Conservation (phyloP, 2,113 vertebrate genomes). For the Gobius niger region DNA sequence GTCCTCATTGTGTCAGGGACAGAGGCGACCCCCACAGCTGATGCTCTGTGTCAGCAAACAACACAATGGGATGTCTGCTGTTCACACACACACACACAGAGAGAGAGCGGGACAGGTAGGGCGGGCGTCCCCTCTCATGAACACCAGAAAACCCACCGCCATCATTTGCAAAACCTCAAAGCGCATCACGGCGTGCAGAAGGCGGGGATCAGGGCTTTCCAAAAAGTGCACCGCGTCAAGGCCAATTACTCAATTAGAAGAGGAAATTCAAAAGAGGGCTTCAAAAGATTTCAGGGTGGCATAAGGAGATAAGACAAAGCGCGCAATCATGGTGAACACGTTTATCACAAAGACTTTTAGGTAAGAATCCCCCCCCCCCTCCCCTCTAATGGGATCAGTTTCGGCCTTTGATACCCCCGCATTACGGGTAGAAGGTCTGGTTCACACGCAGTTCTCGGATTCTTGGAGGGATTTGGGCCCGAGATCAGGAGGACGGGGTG, state of each 20-base stretch:
- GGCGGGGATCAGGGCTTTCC: not conserved
- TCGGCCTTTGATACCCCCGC: conserved; percentile 26
- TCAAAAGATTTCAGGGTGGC: not conserved
- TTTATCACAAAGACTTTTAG: not conserved
- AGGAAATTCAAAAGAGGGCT: too few relatives aligned
- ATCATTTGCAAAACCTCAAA: conserved; percentile 1
- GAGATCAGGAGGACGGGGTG: conserved; percentile 39
- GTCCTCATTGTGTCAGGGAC: conserved; percentile 69
- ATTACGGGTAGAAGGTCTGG: conserved; percentile 32
- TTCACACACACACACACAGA: conserved; percentile 16
- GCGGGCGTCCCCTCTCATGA: conserved; percentile 27
- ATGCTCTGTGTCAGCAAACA: conserved; percentile 78
- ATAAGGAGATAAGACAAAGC: not conserved
- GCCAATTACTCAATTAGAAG: too few relatives aligned
- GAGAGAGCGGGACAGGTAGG: conserved; percentile 40
- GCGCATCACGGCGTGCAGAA: not conserved
- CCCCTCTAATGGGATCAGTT: conserved; percentile 15
- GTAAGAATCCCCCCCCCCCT: conserved; percentile 13
- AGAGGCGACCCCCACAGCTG: conserved; percentile 54
- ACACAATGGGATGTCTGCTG: conserved; percentile 68
- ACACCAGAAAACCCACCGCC: conserved; percentile 34
- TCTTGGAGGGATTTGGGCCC: conserved; percentile 67
- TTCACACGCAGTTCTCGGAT: conserved; percentile 69
- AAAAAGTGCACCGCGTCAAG: not conserved
- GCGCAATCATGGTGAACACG: not conserved